phyloP scores from a whole-genome alignment of 2,888 invertebrate genomes.

The Notodonta dromedarius region DNA sequence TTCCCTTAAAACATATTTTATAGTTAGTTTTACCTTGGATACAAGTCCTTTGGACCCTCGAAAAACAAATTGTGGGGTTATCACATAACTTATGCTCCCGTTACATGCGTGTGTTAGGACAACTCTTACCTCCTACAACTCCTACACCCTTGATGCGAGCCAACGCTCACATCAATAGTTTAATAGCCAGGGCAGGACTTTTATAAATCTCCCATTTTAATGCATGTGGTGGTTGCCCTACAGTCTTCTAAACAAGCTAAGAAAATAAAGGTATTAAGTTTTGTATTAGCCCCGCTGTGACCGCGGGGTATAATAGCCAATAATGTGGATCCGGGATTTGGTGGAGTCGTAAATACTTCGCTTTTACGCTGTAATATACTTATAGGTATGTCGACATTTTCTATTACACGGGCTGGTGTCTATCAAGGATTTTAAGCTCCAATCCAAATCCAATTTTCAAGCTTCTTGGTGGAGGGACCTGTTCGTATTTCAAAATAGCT shows the following conservation, averaged over 20 bases:
- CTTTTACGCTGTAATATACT: constrained; percentile 8
- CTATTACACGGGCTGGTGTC: constrained; percentile 16
- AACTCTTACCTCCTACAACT: too few species aligned
- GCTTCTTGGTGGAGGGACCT: too few species aligned
- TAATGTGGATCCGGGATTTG: constrained; percentile 47
- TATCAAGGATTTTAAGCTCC: neutral
- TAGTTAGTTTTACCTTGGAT: too few species aligned
- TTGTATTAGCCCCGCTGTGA: constrained; percentile 50
- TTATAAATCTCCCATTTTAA: neutral
- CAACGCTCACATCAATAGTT: too few species aligned
- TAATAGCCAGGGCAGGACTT: neutral
- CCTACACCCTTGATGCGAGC: too few species aligned
- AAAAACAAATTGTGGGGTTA: too few species aligned
- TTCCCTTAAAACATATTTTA: too few species aligned
- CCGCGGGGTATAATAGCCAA: constrained; percentile 46
- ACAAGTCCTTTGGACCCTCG: too few species aligned
- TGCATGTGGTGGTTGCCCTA: constrained; percentile 34
- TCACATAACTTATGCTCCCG: too few species aligned
- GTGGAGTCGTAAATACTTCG: constrained; percentile 24
- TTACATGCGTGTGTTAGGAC: too few species aligned
- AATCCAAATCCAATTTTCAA: too few species aligned
- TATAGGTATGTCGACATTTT: constrained; percentile 27
- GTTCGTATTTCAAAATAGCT: too few species aligned
- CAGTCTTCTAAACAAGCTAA: constrained; percentile 40
- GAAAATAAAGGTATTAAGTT: constrained; percentile 58